A percentile compares a stretch with the other conserved stretches of the same genome.
phyloP scores from a whole-genome alignment of 2,888 invertebrate genomes.

The Cataglyphis altisquamis region DNA sequence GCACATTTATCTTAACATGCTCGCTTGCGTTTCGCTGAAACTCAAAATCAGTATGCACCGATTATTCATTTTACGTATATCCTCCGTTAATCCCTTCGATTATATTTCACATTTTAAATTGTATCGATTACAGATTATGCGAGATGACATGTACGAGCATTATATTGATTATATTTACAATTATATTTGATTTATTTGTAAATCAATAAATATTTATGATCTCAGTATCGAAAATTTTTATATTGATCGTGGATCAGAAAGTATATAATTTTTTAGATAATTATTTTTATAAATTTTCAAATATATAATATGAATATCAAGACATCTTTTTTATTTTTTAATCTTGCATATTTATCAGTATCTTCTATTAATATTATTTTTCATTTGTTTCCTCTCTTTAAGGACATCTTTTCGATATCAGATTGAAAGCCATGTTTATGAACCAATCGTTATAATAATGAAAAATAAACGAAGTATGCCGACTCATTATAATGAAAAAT shows the following conservation, averaged over 20 bases:
- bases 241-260: neutral
- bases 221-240: neutral
- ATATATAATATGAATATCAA: neutral
- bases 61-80: neutral
- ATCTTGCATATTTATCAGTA: neutral
- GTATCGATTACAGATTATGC: constrained; percentile 5
- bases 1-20: neutral
- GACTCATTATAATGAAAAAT: constrained; percentile 59
- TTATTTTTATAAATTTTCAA: neutral
- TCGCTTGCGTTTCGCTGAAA: neutral
- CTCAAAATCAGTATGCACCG: too few species aligned
- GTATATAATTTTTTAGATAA: neutral
- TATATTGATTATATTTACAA: neutral
- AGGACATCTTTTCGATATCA: neutral
- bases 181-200: neutral
- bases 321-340: neutral
- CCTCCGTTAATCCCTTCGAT: neutral
- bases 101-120: constrained; percentile 3
- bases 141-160: neutral
- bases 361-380: neutral
- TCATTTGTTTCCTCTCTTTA: neutral
- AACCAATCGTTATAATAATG: constrained; percentile 33
- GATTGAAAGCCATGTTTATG: neutral
- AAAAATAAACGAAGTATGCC: constrained; percentile 48
- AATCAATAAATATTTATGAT: neutral